These are phyloP conservation scores for Ciconia boyciana DNA, from an alignment of 2,113 vertebrate species.

Conservation along the genomic window DNA sequence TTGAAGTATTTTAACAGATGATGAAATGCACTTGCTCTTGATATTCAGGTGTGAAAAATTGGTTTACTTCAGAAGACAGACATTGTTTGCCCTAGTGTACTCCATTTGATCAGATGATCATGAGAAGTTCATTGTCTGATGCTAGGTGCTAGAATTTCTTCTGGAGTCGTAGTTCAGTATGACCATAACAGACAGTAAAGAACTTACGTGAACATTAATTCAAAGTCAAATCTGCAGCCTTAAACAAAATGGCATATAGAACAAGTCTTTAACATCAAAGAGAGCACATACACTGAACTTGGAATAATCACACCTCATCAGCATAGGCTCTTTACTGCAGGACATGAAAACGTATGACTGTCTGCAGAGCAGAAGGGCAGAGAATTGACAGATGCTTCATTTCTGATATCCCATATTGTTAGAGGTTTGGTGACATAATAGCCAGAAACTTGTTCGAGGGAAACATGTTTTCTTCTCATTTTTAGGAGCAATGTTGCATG, in stretches of 20 bases:
- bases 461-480: neutral
- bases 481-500: neutral
- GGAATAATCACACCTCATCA: neutral
- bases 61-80: neutral
- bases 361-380: neutral
- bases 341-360: neutral
- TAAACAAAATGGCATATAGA: neutral
- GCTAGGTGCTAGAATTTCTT: neutral
- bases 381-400: neutral
- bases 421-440: neutral
- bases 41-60: neutral
- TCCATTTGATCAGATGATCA: neutral
- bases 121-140: neutral
- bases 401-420: neutral
- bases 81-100: neutral
- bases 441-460: neutral
- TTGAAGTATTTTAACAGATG: neutral
- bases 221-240: neutral
- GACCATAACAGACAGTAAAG: neutral
- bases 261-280: neutral
- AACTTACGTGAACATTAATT: neutral
- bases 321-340: neutral
- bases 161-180: neutral
- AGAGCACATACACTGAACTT: fast-evolving
- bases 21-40: neutral